A percentile compares a stretch with the other conserved stretches of the same genome.
phyloP scores from a whole-genome alignment of 2,797 vertebrate genomes.

The Stomatorhinus walkeri region DNA sequence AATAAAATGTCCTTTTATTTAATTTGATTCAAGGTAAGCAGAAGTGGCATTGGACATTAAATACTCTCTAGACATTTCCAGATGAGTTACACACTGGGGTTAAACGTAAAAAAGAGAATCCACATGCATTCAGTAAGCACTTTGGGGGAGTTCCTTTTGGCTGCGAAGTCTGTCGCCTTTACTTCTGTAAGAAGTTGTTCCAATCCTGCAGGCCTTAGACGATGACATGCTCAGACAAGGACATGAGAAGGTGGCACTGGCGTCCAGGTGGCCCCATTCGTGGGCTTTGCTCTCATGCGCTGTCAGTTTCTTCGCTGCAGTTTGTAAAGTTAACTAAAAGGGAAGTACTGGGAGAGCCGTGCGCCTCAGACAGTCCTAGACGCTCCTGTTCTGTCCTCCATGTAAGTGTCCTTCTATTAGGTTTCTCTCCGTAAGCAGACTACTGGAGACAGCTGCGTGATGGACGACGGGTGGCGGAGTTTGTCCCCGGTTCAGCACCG shows the following conservation, averaged over 20 bases:
- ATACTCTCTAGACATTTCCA: not conserved
- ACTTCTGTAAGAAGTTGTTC: not conserved
- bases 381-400: not conserved
- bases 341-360: not conserved
- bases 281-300: not conserved
- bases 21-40: not conserved
- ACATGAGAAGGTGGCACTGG: not conserved
- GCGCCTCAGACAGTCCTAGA: not conserved
- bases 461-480: not conserved
- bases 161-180: not conserved
- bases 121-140: not conserved
- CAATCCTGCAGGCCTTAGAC: not conserved
- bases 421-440: not conserved
- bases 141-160: not conserved
- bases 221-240: conserved; percentile 5
- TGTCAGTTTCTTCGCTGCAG: not conserved
- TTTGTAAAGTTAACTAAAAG: not conserved
- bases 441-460: not conserved
- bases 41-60: not conserved
- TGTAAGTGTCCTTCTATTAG: not conserved
- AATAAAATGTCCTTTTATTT: not conserved
- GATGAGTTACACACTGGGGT: not conserved
- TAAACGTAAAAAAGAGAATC: not conserved
- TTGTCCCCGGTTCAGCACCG: not conserved
- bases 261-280: not conserved